Evolutionary conservation across 2,888 invertebrate species (phyloP).

Genomic region (Polydesmus complanatus): DNA sequence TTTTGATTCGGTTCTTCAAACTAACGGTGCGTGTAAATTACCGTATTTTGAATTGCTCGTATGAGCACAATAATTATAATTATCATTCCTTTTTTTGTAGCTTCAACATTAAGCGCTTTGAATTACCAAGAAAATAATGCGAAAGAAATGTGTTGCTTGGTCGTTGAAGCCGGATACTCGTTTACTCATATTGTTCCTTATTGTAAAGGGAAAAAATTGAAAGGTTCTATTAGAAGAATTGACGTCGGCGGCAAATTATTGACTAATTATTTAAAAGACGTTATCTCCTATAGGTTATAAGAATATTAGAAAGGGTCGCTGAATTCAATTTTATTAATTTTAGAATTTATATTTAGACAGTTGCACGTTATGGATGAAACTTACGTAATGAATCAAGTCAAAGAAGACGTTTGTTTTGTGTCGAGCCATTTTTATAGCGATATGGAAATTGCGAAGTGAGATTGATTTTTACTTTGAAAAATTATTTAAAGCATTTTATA

Average conservation of each 20-base stretch:
- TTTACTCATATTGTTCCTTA: slow-evolving; percentile 90
- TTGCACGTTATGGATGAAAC: slow-evolving; percentile 98
- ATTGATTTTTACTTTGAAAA: neutral
- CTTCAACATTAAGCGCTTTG: slow-evolving; percentile 64
- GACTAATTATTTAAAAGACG: slow-evolving; percentile 94
- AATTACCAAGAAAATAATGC: slow-evolving; percentile 45
- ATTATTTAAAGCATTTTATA: neutral
- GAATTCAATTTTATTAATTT: too few relatives aligned
- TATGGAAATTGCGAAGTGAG: slow-evolving; percentile 42
- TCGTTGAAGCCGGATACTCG: slow-evolving; percentile 91
- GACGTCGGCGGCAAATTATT: slow-evolving; percentile 93
- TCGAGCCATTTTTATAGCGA: slow-evolving; percentile 68
- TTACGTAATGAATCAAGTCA: slow-evolving; percentile 93
- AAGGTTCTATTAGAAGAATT: slow-evolving; percentile 60
- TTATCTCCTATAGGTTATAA: slow-evolving; percentile 70
- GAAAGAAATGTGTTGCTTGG: slow-evolving; percentile 49
- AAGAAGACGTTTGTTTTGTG: slow-evolving; percentile 94
- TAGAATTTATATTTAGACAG: slow-evolving; percentile 43
- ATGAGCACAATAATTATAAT: too few relatives aligned
- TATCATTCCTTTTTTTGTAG: slow-evolving; percentile 28
- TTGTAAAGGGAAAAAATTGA: slow-evolving; percentile 56
- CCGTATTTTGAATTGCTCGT: too few relatives aligned
- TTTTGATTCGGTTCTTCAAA: slow-evolving; percentile 62
- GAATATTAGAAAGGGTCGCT: too few relatives aligned
- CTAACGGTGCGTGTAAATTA: slow-evolving; percentile 47